Evolutionary conservation across 1,140 invertebrate genomes (phyloP).

Genomic region (Drosophila varians): DNA sequence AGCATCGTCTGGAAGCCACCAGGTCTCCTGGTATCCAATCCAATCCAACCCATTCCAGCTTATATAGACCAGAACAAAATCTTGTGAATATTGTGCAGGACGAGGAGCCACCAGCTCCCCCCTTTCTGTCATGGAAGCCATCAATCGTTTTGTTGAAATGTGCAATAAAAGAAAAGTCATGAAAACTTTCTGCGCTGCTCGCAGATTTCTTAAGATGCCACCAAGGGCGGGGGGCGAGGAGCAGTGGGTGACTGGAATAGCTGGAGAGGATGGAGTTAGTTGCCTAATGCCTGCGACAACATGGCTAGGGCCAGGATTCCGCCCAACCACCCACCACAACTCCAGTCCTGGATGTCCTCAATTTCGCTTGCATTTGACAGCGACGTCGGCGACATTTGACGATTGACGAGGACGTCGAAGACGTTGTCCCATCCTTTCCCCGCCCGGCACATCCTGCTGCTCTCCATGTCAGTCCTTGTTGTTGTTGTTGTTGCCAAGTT

Average conservation of each 20-base stretch:
- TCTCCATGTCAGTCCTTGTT: constrained; percentile 12
- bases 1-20: constrained; percentile 50
- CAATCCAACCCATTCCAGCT: constrained; percentile 4
- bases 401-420: constrained; percentile 82
- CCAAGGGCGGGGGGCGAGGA: constrained; percentile 4
- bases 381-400: constrained; percentile 80
- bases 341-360: constrained; percentile 37
- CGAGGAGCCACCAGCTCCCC: constrained; percentile 14
- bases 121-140: constrained; percentile 77
- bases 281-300: constrained; percentile 78
- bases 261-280: constrained; percentile 36
- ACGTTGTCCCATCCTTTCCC: constrained; percentile 13
- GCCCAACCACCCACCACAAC: constrained; percentile 5
- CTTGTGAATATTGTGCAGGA: constrained; percentile 73
- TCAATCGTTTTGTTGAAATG: constrained; percentile 84
- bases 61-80: constrained; percentile 44
- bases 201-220: constrained; percentile 62
- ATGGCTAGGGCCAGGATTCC: constrained; percentile 44
- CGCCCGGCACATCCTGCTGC: background rate
- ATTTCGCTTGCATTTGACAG: constrained; percentile 78
- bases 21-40: constrained; percentile 16
- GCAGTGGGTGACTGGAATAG: background rate
- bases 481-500: constrained; percentile 56
- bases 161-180: constrained; percentile 84
- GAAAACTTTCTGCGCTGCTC: constrained; percentile 81